These are phyloP conservation scores for Chloroclystis v-ata DNA, from an alignment of 2,888 invertebrate species.

Conservation along the genomic window DNA sequence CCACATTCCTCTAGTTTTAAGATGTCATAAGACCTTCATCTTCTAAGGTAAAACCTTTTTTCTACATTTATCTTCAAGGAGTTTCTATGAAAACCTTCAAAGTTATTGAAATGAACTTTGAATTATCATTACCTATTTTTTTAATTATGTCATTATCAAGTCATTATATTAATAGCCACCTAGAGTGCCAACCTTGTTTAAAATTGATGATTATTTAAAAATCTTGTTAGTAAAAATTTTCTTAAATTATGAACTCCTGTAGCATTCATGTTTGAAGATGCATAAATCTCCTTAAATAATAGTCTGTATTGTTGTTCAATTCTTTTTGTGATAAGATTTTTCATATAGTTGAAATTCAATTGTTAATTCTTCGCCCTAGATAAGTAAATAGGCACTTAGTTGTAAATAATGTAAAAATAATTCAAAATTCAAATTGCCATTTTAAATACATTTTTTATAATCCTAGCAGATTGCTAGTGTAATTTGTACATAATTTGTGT, in stretches of 20 bases:
- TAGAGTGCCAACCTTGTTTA: conserved; percentile 37
- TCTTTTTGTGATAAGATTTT: conserved; percentile 19
- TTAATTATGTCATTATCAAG: too few species aligned
- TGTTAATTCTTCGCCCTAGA: not conserved
- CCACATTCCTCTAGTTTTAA: conserved; percentile 74
- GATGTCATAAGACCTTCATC: conserved; percentile 30
- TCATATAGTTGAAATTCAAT: not conserved
- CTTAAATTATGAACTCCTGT: conserved; percentile 2
- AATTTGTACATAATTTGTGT: conserved; percentile 66
- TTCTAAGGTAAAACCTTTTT: not conserved
- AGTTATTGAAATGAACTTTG: too few species aligned
- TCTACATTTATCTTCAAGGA: not conserved
- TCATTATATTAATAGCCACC: not conserved
- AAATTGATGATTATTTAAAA: conserved; percentile 18
- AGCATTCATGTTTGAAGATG: too few species aligned
- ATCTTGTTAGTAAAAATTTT: conserved; percentile 22
- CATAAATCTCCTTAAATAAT: not conserved
- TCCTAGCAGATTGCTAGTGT: conserved; percentile 51
- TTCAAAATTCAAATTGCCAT: conserved; percentile 32
- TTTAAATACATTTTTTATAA: conserved; percentile 45
- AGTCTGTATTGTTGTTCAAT: not conserved
- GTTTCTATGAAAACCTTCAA: too few species aligned
- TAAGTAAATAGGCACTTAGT: too few species aligned
- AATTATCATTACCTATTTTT: too few species aligned
- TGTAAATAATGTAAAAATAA: conserved; percentile 71